Evolutionary conservation across 2,113 vertebrate genomes (phyloP).

Genomic region (Rhegmatorhina hoffmannsi): DNA sequence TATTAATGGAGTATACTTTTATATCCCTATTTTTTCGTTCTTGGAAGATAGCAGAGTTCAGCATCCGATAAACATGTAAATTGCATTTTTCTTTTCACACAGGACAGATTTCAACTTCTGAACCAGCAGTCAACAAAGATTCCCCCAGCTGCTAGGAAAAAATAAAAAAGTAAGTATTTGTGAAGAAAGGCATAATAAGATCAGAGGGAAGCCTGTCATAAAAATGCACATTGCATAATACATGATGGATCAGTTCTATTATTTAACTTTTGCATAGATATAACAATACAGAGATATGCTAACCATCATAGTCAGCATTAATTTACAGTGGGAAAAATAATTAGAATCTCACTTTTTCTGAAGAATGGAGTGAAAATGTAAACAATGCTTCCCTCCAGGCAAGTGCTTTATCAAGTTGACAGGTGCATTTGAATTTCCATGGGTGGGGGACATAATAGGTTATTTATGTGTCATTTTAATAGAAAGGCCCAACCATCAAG

Average conservation of each 20-base stretch:
- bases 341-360: conserved; percentile 99
- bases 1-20: conserved; percentile 9
- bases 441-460: conserved; percentile 97
- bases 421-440: conserved; percentile 99
- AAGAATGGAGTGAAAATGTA: conserved; percentile 99
- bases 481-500: conserved; percentile 89
- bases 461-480: conserved; percentile 99
- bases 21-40: conserved; percentile 8
- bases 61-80: conserved; percentile 6
- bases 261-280: conserved; percentile 83
- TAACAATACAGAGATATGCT: conserved; percentile 80
- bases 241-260: conserved; percentile 80
- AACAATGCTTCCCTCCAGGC: conserved; percentile 99
- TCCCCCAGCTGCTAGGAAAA: conserved; percentile 44
- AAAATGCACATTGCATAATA: conserved; percentile 73
- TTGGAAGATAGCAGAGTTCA: not conserved
- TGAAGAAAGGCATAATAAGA: conserved; percentile 66
- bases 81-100: conserved; percentile 43
- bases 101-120: conserved; percentile 58
- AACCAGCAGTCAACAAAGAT: conserved; percentile 56
- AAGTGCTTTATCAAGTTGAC: conserved; percentile 99
- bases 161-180: conserved; percentile 61
- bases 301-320: conserved; percentile 94
- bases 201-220: conserved; percentile 71
- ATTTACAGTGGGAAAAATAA: conserved; percentile 99